Evolutionary conservation across 2,797 vertebrate species (phyloP).

Genomic region (Syngnathus rostellatus): DNA sequence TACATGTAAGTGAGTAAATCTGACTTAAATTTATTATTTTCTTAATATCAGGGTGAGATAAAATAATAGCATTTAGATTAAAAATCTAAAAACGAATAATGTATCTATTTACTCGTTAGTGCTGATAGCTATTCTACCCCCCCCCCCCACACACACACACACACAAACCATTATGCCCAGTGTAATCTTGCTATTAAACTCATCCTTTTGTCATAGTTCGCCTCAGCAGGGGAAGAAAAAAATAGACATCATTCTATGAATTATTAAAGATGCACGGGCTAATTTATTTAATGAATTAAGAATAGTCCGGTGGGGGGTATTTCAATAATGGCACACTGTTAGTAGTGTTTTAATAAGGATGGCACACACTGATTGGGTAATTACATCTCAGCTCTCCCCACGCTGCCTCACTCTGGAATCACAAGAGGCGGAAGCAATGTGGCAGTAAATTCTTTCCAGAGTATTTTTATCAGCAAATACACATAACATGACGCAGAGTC

Average conservation of each 20-base stretch:
- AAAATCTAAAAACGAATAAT: background rate
- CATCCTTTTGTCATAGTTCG: constrained; percentile 48
- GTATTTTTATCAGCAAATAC: constrained; percentile 57
- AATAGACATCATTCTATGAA: constrained; percentile 73
- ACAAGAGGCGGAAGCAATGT: constrained; percentile 43
- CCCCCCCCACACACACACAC: background rate
- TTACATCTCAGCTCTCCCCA: constrained; percentile 70
- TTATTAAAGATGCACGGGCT: constrained; percentile 78
- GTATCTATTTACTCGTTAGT: background rate
- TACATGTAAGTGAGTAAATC: constrained; percentile 5
- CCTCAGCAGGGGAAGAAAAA: constrained; percentile 35
- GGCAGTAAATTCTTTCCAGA: constrained; percentile 43
- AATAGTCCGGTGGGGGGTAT: constrained; percentile 75
- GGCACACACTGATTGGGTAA: constrained; percentile 77
- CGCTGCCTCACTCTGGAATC: constrained; percentile 55
- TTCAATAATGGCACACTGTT: constrained; percentile 86
- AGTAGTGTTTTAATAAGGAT: constrained; percentile 82
- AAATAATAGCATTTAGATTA: background rate
- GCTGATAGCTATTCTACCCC: no score
- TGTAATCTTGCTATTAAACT: constrained; percentile 34
- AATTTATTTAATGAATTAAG: constrained; percentile 88
- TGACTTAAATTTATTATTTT: constrained; percentile 8
- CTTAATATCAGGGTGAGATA: background rate
- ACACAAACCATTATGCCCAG: constrained; percentile 12
- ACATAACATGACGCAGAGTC: constrained; percentile 36